Percentiles rank a stretch among this genome's conserved stretches.
Conservation (phyloP, 2,888 invertebrate genomes). For the Polydrusus cervinus region DNA sequence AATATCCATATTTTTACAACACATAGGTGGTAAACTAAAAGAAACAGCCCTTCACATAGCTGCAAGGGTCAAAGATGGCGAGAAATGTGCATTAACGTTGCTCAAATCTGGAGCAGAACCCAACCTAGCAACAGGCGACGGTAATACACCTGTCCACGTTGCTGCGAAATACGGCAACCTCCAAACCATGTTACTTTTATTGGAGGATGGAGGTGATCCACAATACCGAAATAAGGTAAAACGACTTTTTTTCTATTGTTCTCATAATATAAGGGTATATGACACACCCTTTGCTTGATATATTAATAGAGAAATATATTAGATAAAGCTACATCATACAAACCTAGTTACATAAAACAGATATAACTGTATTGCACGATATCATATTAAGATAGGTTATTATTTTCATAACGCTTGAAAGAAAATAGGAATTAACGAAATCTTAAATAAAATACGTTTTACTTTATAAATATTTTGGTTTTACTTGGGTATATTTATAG, state of each 20-base stretch:
- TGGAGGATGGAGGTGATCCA: slow-evolving; percentile 97
- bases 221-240: slow-evolving; percentile 87
- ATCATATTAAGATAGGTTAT: background rate
- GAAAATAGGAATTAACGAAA: background rate
- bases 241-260: background rate
- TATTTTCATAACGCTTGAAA: background rate
- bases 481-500: no score
- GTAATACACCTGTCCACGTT: slow-evolving; percentile 97
- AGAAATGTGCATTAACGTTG: slow-evolving; percentile 96
- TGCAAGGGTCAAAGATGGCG: slow-evolving; percentile 92
- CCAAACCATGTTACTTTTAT: slow-evolving; percentile 86
- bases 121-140: slow-evolving; percentile 95
- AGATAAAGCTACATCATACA: background rate
- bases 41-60: slow-evolving; percentile 99
- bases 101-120: slow-evolving; percentile 98
- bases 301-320: slow-evolving; percentile 7
- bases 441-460: no score
- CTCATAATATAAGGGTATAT: background rate
- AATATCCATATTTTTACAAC: no score
- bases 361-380: slow-evolving; percentile 5
- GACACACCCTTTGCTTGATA: background rate
- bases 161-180: slow-evolving; percentile 95
- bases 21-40: slow-evolving; percentile 83
- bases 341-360: slow-evolving; percentile 4
- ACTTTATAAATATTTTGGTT: no score